Evolutionary conservation across 2,888 invertebrate species (phyloP), one percentile per base, ranked within the genome.

Genomic region (Zygothrica quintamaculata): DNA sequence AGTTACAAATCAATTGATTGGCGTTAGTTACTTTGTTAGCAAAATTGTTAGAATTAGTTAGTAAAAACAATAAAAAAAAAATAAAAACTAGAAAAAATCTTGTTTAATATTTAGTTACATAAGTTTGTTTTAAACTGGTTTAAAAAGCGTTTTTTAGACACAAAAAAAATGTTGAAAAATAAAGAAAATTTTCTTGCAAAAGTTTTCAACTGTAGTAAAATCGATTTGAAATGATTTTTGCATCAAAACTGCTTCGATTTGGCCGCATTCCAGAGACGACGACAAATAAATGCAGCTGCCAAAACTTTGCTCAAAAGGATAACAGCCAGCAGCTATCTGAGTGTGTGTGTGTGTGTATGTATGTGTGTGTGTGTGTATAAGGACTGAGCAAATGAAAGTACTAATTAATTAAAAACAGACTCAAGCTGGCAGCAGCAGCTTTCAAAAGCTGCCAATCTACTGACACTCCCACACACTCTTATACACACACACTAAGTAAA

Each of bases 321-420:
- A 44, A 12, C 34, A 16, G 11, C 9, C 39, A 22, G 36, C 29
- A 40, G 6, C 40, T 13, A 36, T n/a, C 47, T 47, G 22, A 1
- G 11, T 31, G 3, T 53, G 31, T 59, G 11, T n/a, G 6, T 51
- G 13, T 29, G 13, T 16, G 31, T 26, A 12, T 31, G 22, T 13
- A 7, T 36, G 34, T 52, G 29, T 40, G 25, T 36, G 34, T 53
- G 12, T 47, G 12, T 34, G 33, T 31, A 9, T 25, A 55, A 55
- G 68, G 57, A 72, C 65, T 59, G 46, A 39, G 42, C 43, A 26
- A n/a, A 7, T 43, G 25, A 47, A 11, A 51, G 43, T 22, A 52
- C 76, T 80, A 80, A 80, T 80, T 80, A 80, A 80, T 80, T 80
- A 80, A 80, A 80, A 71, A 56, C 52, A 48, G 59, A 59, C 64